Evolutionary conservation across 2,888 invertebrate genomes (phyloP), one percentile per base, ranked within the genome.

Genomic region (Caenorhabditis becei): DNA sequence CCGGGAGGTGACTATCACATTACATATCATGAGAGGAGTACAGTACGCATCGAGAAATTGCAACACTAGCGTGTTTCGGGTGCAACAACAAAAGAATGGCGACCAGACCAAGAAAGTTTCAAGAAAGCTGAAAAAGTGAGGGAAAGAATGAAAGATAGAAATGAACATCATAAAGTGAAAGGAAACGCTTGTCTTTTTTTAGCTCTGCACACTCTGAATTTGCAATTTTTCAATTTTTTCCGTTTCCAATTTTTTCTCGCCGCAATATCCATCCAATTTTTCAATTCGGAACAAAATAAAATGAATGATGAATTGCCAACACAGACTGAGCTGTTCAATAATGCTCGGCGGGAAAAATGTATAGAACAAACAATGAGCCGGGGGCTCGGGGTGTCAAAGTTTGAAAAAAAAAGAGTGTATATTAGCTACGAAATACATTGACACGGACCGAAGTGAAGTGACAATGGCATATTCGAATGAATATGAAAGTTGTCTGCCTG

Each of bases 1-100:
- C 44, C 41, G 24, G 32, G 44, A 35, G 65, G 59, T 44, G 66
- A 61, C 75, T 66, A 75, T 75, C 75, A 61, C 75, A 75, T 75
- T 75, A 75, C 75, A 66, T 75, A 74, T 74, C 74, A 74, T 74
- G 58, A 61, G 47, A 23, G 59, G 14, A 44, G 35, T 14, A 23
- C 11, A 23, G 11, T 16, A 3, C 8, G 59, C 1, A 14, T 16
- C 23, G 18, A 41, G 35, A 35, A 26, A 44, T 26, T 28, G 11
- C 23, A 44, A 44, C 20, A 47, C 41, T 41, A 32, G 10, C 32
- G 11, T 11, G 14, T 5, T 41, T 41, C 41, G 32, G 32, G 5
- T 10, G 32, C 32, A 16, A 35, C 18, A 11, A 61, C 44, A 23
- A 47, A 2, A 63, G 18, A 53, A 20, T 23, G 37, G 28, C 26